A percentile compares a stretch with the other conserved stretches of the same genome.
Evolutionary conservation across 64 coral and sea anemone species (phyloP).

Genomic region (Platygyra sinensis): DNA sequence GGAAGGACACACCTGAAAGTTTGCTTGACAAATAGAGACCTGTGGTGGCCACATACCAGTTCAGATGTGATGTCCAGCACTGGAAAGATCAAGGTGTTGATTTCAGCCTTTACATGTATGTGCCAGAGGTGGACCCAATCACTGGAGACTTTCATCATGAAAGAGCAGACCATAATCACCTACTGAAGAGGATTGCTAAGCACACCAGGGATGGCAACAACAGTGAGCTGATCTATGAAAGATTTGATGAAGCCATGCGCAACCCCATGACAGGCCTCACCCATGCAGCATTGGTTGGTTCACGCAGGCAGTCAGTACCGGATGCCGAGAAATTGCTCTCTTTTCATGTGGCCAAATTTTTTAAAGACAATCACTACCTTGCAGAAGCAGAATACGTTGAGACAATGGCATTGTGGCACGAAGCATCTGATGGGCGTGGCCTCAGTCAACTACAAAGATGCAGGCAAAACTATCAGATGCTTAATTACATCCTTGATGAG

Average conservation of each 20-base stretch:
- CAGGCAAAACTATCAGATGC: conserved; percentile 60
- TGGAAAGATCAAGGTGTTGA: neutral
- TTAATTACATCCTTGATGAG: conserved; percentile 68
- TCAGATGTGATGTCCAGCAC: neutral
- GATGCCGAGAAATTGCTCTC: conserved; percentile 76
- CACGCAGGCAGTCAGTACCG: conserved; percentile 64
- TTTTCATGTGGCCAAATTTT: no score
- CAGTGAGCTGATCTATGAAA: conserved; percentile 28
- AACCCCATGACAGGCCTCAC: conserved; percentile 52
- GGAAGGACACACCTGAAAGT: conserved; percentile 50
- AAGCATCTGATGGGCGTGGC: conserved; percentile 61
- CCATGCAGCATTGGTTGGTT: conserved; percentile 46
- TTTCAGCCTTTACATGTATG: no score
- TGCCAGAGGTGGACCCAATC: no score
- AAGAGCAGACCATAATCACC: no score
- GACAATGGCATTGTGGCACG: conserved; percentile 64
- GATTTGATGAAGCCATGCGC: conserved; percentile 56
- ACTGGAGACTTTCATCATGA: no score
- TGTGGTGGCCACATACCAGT: conserved; percentile 46
- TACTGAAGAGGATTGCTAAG: no score
- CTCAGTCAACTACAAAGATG: conserved; percentile 29
- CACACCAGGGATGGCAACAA: neutral
- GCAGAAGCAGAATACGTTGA: conserved; percentile 54
- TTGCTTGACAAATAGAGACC: conserved; percentile 56
- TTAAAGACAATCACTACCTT: conserved; percentile 11